Evolutionary conservation across 1,140 invertebrate genomes (phyloP).

Genomic region (Lordiphosa collinella): DNA sequence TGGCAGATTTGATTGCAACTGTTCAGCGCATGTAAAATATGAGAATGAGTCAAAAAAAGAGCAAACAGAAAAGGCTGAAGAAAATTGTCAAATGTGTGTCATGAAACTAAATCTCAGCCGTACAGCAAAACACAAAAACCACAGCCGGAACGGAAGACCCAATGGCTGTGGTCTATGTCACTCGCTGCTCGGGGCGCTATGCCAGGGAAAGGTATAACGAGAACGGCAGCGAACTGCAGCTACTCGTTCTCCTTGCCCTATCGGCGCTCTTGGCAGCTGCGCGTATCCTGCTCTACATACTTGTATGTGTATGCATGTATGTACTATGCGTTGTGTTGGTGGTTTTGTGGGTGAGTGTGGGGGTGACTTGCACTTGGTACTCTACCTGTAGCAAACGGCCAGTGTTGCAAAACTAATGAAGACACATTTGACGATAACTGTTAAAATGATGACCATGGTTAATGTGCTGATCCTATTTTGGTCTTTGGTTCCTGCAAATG

Average conservation of each 20-base stretch:
- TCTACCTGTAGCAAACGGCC: constrained; percentile 97
- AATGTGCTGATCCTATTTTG: constrained; percentile 92
- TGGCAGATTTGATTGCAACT: not conserved
- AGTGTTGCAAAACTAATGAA: constrained; percentile 96
- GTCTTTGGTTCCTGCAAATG: constrained; percentile 85
- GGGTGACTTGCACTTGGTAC: constrained; percentile 79
- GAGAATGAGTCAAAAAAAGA: not conserved
- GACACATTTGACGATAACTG: constrained; percentile 93
- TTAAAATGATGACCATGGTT: constrained; percentile 94
- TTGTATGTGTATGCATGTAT: constrained; percentile 14
- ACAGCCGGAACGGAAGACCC: no score
- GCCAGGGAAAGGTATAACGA: no score
- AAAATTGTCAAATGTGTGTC: not conserved
- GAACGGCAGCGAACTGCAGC: no score
- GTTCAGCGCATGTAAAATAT: not conserved
- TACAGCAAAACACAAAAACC: no score
- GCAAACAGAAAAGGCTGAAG: not conserved
- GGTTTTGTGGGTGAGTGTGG: constrained; percentile 11
- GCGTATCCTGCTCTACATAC: constrained; percentile 1
- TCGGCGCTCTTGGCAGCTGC: no score
- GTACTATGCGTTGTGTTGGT: constrained; percentile 14
- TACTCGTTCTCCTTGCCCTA: no score
- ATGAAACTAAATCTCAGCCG: not conserved
- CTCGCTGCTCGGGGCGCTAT: no score
- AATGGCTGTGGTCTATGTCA: no score